phyloP scores from a whole-genome alignment of 2,888 invertebrate genomes.

The Melanophora roralis region DNA sequence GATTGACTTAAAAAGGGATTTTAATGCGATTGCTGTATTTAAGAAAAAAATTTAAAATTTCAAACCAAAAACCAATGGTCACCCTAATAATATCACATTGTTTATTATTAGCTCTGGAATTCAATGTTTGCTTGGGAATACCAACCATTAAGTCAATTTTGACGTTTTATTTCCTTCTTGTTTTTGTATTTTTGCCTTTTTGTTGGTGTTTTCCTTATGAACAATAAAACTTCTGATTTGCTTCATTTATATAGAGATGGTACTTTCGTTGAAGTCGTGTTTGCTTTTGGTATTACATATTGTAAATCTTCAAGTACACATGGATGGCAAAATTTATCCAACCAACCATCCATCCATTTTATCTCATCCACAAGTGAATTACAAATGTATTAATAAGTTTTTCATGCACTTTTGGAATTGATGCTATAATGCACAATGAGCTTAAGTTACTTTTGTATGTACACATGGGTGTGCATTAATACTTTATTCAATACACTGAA shows the following conservation, averaged over 20 bases:
- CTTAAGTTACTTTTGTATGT: conserved; percentile 7
- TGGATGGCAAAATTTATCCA: conserved; percentile 30
- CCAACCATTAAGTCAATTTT: conserved; percentile 26
- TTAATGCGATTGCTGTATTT: too few species aligned
- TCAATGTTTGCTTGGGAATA: conserved; percentile 53
- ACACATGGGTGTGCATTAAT: too few species aligned
- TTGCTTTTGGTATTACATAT: conserved; percentile 17
- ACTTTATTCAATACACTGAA: conserved; percentile 30
- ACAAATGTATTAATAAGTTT: conserved; percentile 41
- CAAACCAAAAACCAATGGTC: neutral
- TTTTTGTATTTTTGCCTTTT: conserved; percentile 23
- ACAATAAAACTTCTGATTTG: conserved; percentile 31
- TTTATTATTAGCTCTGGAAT: conserved; percentile 41
- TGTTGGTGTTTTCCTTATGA: neutral
- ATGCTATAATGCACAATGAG: conserved; percentile 37
- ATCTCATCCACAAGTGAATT: conserved; percentile 31
- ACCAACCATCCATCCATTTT: conserved; percentile 2
- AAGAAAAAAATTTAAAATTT: too few species aligned
- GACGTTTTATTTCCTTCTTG: conserved; percentile 22
- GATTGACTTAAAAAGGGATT: too few species aligned
- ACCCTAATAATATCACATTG: conserved; percentile 33
- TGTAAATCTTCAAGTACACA: conserved; percentile 32
- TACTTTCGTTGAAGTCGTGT: conserved; percentile 10
- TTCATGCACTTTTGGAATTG: conserved; percentile 41
- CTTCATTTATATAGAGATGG: conserved; percentile 17